Evolutionary conservation across 2,888 invertebrate species (phyloP), one percentile per base, ranked within the genome.

Genomic region (Germaria angustata): DNA sequence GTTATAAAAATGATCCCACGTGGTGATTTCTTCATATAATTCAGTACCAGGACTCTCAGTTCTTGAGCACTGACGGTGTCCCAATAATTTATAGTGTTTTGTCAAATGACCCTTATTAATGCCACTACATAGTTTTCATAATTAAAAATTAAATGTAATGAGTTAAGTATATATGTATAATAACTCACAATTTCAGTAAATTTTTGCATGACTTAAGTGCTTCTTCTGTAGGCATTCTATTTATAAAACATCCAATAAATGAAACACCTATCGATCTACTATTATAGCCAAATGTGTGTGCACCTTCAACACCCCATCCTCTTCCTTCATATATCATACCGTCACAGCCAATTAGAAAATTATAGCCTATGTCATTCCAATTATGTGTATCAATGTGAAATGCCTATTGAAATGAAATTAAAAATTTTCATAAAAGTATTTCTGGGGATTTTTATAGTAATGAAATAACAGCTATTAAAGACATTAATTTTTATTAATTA

Each of bases 281-380:
- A 85, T 94, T 93, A 84, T 93, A 93, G 34, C 92, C 90, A 69
- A 89, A 87, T 0, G 93, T 92, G 83, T 93, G 93, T 0, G 92
- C 92, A 1, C 93, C 93, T 72, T 92, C 90, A 0, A 90, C 88
- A 2, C 90, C 90, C 93, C 93, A 94, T 0, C 93, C 93, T 69
- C 92, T 88, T 6, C 93, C 93, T 88, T 93, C 92, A 84, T 93
- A 94, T 0, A 92, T 89, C 51, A 92, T 92, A 22, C 93, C 93
- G 87, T 93, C 93, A 13, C 92, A 92, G 34, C 93, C 93, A 66
- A 93, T 89, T 11, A 93, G 84, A 84, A 93, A 94, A 85, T 93
- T 93, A 84, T 93, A 93, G 0, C 89, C 91, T 24, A 93, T 92
- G 81, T 93, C 93, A 84, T 90, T 90, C 92, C 92, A 93, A 79